A percentile compares a stretch with the other conserved stretches of the same genome.
phyloP scores from a whole-genome alignment of 2,113 vertebrate species.

The Calidris pugnax region DNA sequence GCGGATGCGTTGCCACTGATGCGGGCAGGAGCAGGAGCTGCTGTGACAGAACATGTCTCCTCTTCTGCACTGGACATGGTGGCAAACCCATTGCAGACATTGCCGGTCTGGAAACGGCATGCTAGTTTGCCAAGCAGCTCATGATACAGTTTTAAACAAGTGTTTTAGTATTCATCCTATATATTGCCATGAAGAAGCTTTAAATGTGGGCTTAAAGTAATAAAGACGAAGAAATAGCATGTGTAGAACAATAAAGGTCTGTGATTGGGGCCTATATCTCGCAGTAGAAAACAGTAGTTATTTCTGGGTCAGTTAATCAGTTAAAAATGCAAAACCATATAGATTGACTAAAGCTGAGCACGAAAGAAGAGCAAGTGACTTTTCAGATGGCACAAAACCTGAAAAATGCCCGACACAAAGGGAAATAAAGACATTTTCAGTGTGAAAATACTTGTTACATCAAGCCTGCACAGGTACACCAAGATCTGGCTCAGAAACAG shows the following conservation, averaged over 20 bases:
- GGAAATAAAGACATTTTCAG: background rate
- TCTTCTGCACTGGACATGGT: background rate
- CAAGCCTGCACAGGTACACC: background rate
- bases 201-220: background rate
- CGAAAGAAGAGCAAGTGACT: fast-evolving
- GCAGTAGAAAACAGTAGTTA: background rate
- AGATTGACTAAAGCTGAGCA: background rate
- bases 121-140: background rate
- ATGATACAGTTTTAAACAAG: background rate
- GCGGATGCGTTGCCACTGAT: background rate
- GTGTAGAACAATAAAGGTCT: background rate
- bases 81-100: background rate
- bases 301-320: background rate
- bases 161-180: background rate
- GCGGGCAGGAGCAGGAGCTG: background rate
- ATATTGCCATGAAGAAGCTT: background rate
- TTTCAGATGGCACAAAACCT: background rate
- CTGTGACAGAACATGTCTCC: fast-evolving
- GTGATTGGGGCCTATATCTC: fast-evolving
- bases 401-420: background rate
- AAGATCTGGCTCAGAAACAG: background rate
- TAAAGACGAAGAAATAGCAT: background rate
- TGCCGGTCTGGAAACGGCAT: background rate
- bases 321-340: background rate
- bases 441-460: background rate